phyloP scores from a whole-genome alignment of 1,140 invertebrate species.

The Metaphire vulgaris region DNA sequence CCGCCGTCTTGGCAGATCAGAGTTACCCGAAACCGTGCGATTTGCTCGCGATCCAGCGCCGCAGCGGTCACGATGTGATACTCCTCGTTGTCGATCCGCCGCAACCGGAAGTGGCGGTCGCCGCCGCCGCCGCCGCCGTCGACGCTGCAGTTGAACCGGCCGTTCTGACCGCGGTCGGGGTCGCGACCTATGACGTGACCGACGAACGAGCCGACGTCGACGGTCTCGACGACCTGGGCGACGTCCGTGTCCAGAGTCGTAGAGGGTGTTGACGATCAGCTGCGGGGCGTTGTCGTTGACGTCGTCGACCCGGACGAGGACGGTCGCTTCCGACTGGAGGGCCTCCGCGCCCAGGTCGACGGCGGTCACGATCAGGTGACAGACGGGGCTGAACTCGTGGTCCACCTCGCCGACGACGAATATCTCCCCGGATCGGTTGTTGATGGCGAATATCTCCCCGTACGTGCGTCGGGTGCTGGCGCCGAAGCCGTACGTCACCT shows the following conservation, averaged over 20 bases:
- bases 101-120: conserved; percentile 23
- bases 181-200: background rate
- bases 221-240: background rate
- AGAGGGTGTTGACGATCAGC: conserved; percentile 26
- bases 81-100: conserved; percentile 12
- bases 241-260: conserved; percentile 4
- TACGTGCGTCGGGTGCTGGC: conserved; percentile 10
- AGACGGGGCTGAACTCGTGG: conserved; percentile 18
- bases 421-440: conserved; percentile 24
- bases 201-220: background rate
- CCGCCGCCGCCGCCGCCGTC: too few relatives aligned
- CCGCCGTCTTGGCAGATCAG: conserved; percentile 76
- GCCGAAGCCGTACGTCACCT: conserved; percentile 23
- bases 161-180: background rate
- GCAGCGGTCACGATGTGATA: conserved; percentile 26
- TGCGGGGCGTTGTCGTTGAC: conserved; percentile 27
- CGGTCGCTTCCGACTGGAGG: conserved; percentile 10
- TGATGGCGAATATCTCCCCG: conserved; percentile 20
- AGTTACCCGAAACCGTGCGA: too few relatives aligned
- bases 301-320: conserved; percentile 22
- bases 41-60: conserved; percentile 29
- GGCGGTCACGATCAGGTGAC: conserved; percentile 21
- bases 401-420: conserved; percentile 23
- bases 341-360: conserved; percentile 20
- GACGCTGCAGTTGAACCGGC: background rate